Evolutionary conservation across 2,888 invertebrate genomes (phyloP), one percentile per base, ranked within the genome.

Genomic region (Heteromyza rotundicornis): DNA sequence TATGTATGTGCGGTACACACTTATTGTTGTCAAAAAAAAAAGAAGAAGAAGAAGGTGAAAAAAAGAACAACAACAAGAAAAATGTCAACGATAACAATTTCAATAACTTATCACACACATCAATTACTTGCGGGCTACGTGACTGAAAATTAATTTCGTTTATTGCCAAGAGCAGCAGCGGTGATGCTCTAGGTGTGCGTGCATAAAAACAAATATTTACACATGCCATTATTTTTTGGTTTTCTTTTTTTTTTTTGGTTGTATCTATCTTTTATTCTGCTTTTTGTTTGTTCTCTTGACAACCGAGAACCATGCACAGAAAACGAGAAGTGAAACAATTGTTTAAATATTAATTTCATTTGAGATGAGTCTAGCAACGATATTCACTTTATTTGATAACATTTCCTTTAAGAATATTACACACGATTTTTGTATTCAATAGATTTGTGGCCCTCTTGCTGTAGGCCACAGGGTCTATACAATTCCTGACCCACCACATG

Each of bases 401-500:
- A 47, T 47, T 19, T 20, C 5, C 14, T 40, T 20, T 47, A 47
- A 20, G 19, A 47, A 47, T 47, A 5, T 3, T 20, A 19, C 8
- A 5, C 14, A 8, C 17, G 8, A 24, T 23, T 10, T 56, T 68
- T 62, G 12, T 57, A 65, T 2, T 55, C 44, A 14, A 59, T 36
- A 77, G 82, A 71, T 83, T 84, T 64, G 16, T 61, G 27, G 1
- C 69, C 64, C 49, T 70, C 61, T 27, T 32, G 80, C 60, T 84
- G 81, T 50, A 86, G 70, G 2, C 84, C 85, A 69, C 88, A 88
- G 0, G 87, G 87, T 74, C 86, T 81, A 57, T 78, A 79, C 74
- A 93, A 92, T 81, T 94, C 94, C 83, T 95, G 94, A 12, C 91
- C 93, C 67, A 86, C 80, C 79, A 93, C 92, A 80, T 94, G 94